phyloP scores from a whole-genome alignment of 2,888 invertebrate species.

The Microdon myrmicae region DNA sequence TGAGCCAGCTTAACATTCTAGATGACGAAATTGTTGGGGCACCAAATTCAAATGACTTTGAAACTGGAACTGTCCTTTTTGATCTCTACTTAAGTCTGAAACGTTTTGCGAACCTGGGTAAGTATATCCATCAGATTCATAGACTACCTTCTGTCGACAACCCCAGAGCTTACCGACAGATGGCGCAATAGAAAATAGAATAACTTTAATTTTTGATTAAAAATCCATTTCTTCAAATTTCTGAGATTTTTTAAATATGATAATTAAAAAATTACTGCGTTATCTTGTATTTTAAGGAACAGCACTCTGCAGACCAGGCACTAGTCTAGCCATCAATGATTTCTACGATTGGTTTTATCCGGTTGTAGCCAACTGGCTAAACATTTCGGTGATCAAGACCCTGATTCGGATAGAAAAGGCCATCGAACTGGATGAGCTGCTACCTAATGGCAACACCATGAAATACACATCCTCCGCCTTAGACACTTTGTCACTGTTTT shows the following conservation, averaged over 20 bases:
- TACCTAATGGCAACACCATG: neutral
- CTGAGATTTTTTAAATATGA: neutral
- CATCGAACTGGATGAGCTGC: slow-evolving; percentile 9
- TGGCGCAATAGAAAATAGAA: too few species aligned
- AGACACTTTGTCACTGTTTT: slow-evolving; percentile 13
- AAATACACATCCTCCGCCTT: slow-evolving; percentile 13
- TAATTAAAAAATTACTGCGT: neutral
- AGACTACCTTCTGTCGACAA: too few species aligned
- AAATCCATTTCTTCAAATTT: slow-evolving; percentile 1
- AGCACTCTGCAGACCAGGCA: neutral
- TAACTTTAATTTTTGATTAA: neutral
- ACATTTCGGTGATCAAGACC: slow-evolving; percentile 20
- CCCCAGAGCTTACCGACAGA: too few species aligned
- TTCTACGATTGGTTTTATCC: slow-evolving; percentile 13
- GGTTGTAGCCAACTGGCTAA: slow-evolving; percentile 9
- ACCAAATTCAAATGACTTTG: neutral
- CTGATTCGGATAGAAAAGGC: slow-evolving; percentile 11
- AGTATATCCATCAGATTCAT: too few species aligned
- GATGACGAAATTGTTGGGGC: slow-evolving; percentile 6
- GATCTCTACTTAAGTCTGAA: slow-evolving; percentile 14
- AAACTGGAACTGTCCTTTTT: slow-evolving; percentile 7
- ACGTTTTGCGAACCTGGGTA: slow-evolving; percentile 9
- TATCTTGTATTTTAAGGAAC: slow-evolving; percentile 6
- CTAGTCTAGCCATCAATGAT: neutral
- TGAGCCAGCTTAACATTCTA: slow-evolving; percentile 1